Base-by-base conservation (phyloP, 2,888 invertebrate species). In the Artemia sp. region DNA sequence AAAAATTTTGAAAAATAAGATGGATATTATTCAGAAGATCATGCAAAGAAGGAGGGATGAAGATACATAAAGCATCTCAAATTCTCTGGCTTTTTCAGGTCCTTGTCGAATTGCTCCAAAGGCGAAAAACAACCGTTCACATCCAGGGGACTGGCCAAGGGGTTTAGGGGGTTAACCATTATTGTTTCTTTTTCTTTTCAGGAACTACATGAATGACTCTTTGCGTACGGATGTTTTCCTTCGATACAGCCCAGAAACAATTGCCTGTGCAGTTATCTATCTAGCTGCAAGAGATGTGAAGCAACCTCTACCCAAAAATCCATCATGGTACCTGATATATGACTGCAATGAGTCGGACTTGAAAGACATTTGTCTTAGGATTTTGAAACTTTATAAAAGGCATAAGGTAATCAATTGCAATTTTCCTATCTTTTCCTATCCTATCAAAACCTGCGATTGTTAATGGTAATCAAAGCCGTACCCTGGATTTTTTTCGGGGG, bases 151-250 rank as follows among this genome's bases (percentile, higher is more conserved):
- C 38, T 38, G 38, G 38, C 38, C 1, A 38, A 38, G 38, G 58
- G 58, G 58, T n/a, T 58, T 19, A 58, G 58, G 58, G 58, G 58
- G 58, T 9, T 14, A 58, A 58, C 8, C n/a, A 58, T 58, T 19
- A 14, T 70, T 19, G 52, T 66, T 64, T 52, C 68, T 68, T 68
- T 73, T 71, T 72, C 70, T 69, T 76, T 78, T 8, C 76, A 85
- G 85, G 85, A 97, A 97, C 79, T 98, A 96, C 80, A 99, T 99
- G 97, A 99, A 99, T 78, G 98, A 99, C 81, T 92, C 96, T 0
- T 81, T 99, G 68, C 83, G 97, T 52, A 95, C 96, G 0, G 93
- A 97, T 79, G 94, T 95, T 0, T 99, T 98, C 78, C 87, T 97
- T 78, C 85, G 93, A 67, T 94, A 92, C 78, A 88, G 89, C 72